These are phyloP conservation scores for Plemyria rubiginata DNA, from an alignment of 2,888 invertebrate species.

Conservation along the genomic window DNA sequence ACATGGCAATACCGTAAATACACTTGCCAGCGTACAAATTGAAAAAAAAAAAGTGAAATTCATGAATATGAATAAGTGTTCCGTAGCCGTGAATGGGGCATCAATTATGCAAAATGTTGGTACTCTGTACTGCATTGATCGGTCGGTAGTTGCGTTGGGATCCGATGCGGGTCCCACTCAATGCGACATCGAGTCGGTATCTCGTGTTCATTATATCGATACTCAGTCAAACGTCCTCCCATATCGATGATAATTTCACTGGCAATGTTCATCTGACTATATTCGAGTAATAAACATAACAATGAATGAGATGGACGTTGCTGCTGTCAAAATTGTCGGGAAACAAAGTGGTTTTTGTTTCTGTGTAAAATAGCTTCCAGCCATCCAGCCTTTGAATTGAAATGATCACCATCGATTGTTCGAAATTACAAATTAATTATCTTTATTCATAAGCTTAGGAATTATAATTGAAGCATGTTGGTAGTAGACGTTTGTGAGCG, in stretches of 20 bases:
- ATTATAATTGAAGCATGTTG: no score
- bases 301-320: constrained; percentile 50
- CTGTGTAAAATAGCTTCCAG: not conserved
- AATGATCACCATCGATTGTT: not conserved
- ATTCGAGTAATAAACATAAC: constrained; percentile 57
- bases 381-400: not conserved
- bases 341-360: constrained; percentile 21
- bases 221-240: constrained; percentile 53
- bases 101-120: constrained; percentile 81
- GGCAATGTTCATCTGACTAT: constrained; percentile 55
- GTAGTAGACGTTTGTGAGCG: no score
- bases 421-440: not conserved
- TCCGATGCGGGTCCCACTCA: constrained; percentile 56
- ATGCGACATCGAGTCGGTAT: constrained; percentile 52
- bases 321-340: constrained; percentile 31
- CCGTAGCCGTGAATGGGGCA: constrained; percentile 76
- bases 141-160: constrained; percentile 49
- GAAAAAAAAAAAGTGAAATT: constrained; percentile 79
- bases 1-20: constrained; percentile 74
- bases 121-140: constrained; percentile 73
- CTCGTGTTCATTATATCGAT: constrained; percentile 53
- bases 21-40: constrained; percentile 75
- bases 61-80: constrained; percentile 83
- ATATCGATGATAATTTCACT: constrained; percentile 53
- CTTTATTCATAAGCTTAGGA: no score